phyloP scores from a whole-genome alignment of 2,113 vertebrate genomes.

The Eolophus roseicapilla region DNA sequence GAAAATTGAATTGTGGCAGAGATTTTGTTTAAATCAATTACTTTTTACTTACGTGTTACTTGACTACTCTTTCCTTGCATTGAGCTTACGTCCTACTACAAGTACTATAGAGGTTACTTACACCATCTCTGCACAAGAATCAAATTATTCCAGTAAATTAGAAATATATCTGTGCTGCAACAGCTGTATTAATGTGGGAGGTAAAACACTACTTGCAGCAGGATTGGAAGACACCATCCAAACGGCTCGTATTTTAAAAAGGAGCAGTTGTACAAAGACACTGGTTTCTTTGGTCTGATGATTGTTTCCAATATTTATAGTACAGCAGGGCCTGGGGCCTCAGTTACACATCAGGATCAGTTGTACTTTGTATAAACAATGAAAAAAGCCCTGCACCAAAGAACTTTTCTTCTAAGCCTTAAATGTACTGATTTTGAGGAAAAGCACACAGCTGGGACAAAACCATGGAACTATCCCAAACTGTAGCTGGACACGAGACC shows the following conservation, averaged over 20 bases:
- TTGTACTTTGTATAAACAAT: slow-evolving; percentile 31
- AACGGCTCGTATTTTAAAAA: neutral
- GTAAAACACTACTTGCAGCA: neutral
- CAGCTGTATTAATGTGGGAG: neutral
- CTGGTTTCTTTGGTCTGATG: neutral
- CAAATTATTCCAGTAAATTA: neutral
- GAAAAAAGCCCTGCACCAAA: neutral
- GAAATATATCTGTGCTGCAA: neutral
- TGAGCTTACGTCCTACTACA: neutral
- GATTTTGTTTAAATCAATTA: neutral
- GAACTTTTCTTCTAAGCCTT: slow-evolving; percentile 9
- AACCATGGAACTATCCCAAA: neutral
- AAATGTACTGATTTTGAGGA: neutral
- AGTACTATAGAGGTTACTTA: neutral
- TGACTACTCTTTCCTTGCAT: neutral
- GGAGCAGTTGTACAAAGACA: neutral
- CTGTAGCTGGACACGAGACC: neutral
- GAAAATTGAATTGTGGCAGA: neutral
- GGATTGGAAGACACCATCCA: neutral
- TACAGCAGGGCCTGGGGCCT: neutral
- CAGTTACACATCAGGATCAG: neutral
- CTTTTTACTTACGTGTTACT: neutral
- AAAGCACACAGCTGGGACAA: slow-evolving; percentile 20
- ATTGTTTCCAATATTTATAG: slow-evolving; percentile 34
- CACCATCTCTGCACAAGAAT: neutral